Base-by-base conservation (phyloP, 1,140 invertebrate species). In the Araneus ventricosus region DNA sequence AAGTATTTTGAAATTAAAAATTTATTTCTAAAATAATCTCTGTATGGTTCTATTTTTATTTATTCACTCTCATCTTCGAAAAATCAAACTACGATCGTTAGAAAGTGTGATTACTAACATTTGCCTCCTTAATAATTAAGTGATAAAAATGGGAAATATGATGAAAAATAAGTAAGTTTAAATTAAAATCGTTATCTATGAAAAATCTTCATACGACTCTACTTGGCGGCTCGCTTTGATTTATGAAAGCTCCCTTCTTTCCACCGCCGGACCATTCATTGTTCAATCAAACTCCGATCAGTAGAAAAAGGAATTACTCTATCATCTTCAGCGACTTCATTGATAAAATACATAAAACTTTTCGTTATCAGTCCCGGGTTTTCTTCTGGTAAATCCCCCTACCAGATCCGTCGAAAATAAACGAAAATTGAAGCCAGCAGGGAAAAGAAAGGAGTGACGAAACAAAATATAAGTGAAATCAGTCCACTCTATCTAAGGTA, bases 321-420 rank as follows among this genome's bases (percentile, higher is more conserved):
- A 82, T 90, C 88, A 90, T 90, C 70, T 82, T 82, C 75, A 6
- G 34, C 27, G 27, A 57, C 67, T 90, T 90, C 75, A 90, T 90
- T 90, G 88, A 90, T 90, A 90, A 90, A 90, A 75, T 82, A 90
- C 88, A 90, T 90, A 90, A 90, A 90, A 80, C 41, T 90, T 52
- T 75, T 89, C 88, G 75, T 90, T 90, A 90, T 90, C 88, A 61
- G 86, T 37, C 6, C 22, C 30, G 37, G 88, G 67, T 82, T 82
- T 90, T 82, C 88, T 34, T 67, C 88, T 45, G 41, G 88, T 82
- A 90, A 90, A 90, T 90, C 88, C 86, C 37, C 30, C 39, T 34
- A 59, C 30, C 52, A 37, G 84, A 86, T 82, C 39, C 75, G 10
- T 17, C 27, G 52, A 82, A 90, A 90, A 90, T 90, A 90, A 90